phyloP scores from a whole-genome alignment of 1,140 invertebrate species.

The Habropoda laboriosa region DNA sequence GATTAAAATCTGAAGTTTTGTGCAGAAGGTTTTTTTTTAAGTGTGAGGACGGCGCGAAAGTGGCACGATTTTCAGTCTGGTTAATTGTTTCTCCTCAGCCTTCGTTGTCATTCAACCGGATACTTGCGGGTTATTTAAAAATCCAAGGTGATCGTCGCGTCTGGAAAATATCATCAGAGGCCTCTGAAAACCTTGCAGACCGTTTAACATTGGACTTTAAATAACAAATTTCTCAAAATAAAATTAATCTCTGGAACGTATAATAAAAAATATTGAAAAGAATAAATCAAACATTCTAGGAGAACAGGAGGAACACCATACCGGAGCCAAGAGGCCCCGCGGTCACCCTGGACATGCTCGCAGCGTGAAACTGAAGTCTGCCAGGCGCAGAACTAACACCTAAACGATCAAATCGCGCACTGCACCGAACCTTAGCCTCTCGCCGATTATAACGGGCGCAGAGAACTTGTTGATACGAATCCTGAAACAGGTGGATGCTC shows the following conservation, averaged over 20 bases:
- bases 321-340: constrained; percentile 61
- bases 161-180: not conserved
- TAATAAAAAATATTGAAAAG: not conserved
- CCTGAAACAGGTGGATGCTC: constrained; percentile 63
- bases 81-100: constrained; percentile 25
- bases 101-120: constrained; percentile 21
- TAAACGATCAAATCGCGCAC: constrained; percentile 55
- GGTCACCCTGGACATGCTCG: constrained; percentile 75
- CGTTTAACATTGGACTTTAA: not conserved
- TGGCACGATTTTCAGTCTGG: constrained; percentile 2
- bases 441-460: constrained; percentile 59
- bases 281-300: constrained; percentile 53
- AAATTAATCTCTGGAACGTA: not conserved
- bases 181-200: not conserved
- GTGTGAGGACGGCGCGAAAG: too few species aligned
- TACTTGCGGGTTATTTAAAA: constrained; percentile 20
- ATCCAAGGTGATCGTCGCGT: not conserved
- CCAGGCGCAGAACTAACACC: constrained; percentile 59
- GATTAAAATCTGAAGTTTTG: too few species aligned
- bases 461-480: constrained; percentile 64
- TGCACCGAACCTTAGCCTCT: constrained; percentile 62
- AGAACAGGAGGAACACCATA: constrained; percentile 62
- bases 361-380: constrained; percentile 74
- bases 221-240: too few species aligned
- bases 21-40: too few species aligned